These are phyloP conservation scores for Drosophila mayaguana DNA, from an alignment of 2,888 invertebrate genomes.

Conservation along the genomic window DNA sequence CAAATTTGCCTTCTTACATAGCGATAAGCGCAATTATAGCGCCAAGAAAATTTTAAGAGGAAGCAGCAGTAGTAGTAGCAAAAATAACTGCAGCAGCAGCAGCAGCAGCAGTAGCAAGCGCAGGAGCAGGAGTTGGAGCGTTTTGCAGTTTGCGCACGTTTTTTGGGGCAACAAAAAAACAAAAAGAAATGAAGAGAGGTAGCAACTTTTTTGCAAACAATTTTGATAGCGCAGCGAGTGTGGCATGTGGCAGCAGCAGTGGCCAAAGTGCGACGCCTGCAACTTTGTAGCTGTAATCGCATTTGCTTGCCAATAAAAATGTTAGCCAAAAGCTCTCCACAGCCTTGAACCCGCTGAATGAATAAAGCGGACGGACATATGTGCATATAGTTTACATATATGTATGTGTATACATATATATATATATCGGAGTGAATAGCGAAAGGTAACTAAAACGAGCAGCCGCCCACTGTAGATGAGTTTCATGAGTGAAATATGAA, in stretches of 20 bases:
- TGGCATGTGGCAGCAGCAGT: neutral
- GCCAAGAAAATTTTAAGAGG: conserved; percentile 36
- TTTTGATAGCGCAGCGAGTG: conserved; percentile 24
- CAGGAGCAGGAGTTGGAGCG: neutral
- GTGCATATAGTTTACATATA: neutral
- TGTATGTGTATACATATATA: neutral
- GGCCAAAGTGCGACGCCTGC: conserved; percentile 22
- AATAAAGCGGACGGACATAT: conserved; percentile 1
- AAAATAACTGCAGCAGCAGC: conserved; percentile 4
- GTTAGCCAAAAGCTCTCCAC: conserved; percentile 44
- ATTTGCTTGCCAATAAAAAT: conserved; percentile 69
- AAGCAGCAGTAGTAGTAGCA: neutral
- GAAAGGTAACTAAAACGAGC: conserved; percentile 14
- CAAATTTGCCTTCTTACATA: conserved; percentile 69
- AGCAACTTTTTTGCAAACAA: conserved; percentile 18
- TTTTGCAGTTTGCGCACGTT: conserved; percentile 39
- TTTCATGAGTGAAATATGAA: conserved; percentile 32
- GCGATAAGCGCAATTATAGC: conserved; percentile 76
- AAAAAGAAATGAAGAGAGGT: neutral
- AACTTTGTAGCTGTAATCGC: conserved; percentile 53
- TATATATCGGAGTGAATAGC: conserved; percentile 9
- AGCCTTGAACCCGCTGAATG: conserved; percentile 13
- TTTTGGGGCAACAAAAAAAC: conserved; percentile 10
- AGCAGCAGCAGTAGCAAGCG: neutral
- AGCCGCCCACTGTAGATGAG: conserved; percentile 2